Evolutionary conservation across 23 tunicate genomes (phyloP).

Genomic region (Phallusia fumigata): DNA sequence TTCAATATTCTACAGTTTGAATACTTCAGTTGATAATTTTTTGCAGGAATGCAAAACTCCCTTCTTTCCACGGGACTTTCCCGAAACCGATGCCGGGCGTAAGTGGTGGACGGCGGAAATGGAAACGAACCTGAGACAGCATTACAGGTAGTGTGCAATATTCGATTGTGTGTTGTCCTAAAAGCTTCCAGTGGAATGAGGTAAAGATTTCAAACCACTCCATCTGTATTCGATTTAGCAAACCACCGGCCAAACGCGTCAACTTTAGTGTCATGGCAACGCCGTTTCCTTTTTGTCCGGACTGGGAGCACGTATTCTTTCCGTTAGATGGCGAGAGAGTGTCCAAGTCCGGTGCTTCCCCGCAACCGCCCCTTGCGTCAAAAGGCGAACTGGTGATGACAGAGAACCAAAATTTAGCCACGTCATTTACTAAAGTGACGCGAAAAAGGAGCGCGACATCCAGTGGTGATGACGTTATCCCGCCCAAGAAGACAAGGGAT

Average conservation of each 20-base stretch:
- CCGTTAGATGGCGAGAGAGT: background rate
- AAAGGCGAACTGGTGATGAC: background rate
- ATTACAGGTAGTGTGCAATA: conserved; percentile 45
- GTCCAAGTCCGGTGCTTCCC: background rate
- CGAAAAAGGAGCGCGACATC: background rate
- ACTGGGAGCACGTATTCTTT: conserved; percentile 43
- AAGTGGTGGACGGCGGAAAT: conserved; percentile 48
- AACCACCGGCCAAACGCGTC: conserved; percentile 77
- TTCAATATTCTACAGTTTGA: too few relatives aligned
- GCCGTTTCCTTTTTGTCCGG: conserved; percentile 63
- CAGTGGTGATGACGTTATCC: background rate
- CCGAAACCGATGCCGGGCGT: conserved; percentile 51
- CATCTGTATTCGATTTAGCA: conserved; percentile 25
- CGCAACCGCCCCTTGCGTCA: background rate
- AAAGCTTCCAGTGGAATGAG: background rate
- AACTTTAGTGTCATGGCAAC: conserved; percentile 51
- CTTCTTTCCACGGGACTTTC: conserved; percentile 70
- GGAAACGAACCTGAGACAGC: conserved; percentile 12
- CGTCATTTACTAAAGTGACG: background rate
- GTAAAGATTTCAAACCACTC: background rate
- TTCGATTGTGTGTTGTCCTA: background rate
- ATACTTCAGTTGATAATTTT: too few relatives aligned
- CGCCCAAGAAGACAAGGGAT: background rate
- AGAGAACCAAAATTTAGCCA: background rate
- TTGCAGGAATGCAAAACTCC: conserved; percentile 60